Evolutionary conservation across 2,113 vertebrate species (phyloP), one percentile per base, ranked within the genome.

Genomic region (Triplophysa tibetana): DNA sequence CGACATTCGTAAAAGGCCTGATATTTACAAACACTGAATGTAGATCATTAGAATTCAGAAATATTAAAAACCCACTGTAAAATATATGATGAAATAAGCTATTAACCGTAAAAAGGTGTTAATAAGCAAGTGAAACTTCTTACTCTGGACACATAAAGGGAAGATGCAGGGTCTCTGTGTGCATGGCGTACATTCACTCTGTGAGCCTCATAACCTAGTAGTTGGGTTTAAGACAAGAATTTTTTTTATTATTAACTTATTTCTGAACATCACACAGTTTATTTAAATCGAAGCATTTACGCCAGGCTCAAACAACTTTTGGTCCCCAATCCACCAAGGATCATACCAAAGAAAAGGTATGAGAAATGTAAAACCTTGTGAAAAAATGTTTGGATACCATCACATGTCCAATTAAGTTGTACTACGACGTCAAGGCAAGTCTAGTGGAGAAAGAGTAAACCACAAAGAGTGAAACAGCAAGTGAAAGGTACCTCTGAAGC

Each of bases 141-240:
- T 88, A 98, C 97, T 88, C 93, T 91, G 19, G 93, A 82, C 80
- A 92, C 79, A 81, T 94, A 96, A 1, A 93, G 85, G 21, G 93
- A 79, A 24, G 93, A 90, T 70, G 93, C 84, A 67, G 93, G 90
- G 12, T 98, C 96, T 88, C 94, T 91, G 24, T 65, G 75, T 17
- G 91, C 86, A 61, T 95, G 94, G 41, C 52, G 93, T 86, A 89
- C 84, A 75, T 89, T 87, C 19, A 74, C 78, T 88, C 92, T 92
- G 58, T 94, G 94, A 76, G 86, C 82, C 86, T 94, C 93, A 90
- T 91, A 94, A 80, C 85, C 65, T 78, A 65, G 4, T 12, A 29
- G 58, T 58, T 21, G 9, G n/a, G 19, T 58, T 58, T 10, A 73
- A 19, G 5, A 38, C 19, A 12, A 38, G 7, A 14, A 14, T 38